These are phyloP conservation scores for Epinotia ramella DNA, from an alignment of 2,888 invertebrate species.

Conservation along the genomic window DNA sequence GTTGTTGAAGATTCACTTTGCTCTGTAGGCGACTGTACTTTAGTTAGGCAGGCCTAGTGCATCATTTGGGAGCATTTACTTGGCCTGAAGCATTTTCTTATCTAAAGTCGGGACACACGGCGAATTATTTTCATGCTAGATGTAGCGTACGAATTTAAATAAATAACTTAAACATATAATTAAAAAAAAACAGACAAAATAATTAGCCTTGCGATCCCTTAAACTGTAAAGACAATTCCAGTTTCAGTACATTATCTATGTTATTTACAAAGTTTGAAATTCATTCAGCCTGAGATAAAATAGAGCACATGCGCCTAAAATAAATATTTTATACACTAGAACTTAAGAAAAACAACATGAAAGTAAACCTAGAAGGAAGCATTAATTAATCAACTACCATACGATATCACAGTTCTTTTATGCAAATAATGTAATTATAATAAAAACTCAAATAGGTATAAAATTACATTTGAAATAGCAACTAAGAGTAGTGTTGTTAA, in stretches of 20 bases:
- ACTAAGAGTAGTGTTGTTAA: slow-evolving; percentile 6
- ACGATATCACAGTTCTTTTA: slow-evolving; percentile 85
- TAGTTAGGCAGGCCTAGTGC: neutral
- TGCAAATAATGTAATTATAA: slow-evolving; percentile 77
- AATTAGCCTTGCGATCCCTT: slow-evolving; percentile 18
- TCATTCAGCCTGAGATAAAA: slow-evolving; percentile 41
- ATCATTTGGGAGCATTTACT: neutral
- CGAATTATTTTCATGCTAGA: slow-evolving; percentile 20
- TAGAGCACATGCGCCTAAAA: slow-evolving; percentile 50
- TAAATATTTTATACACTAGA: slow-evolving; percentile 50
- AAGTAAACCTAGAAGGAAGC: slow-evolving; percentile 68
- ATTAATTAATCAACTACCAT: slow-evolving; percentile 79
- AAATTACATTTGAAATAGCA: slow-evolving; percentile 51
- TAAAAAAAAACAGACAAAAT: neutral
- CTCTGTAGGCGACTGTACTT: neutral
- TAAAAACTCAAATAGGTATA: slow-evolving; percentile 55
- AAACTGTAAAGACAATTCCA: slow-evolving; percentile 76
- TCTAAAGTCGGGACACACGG: slow-evolving; percentile 15
- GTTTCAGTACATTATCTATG: slow-evolving; percentile 64
- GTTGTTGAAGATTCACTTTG: neutral
- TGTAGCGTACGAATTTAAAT: slow-evolving; percentile 2
- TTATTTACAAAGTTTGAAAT: slow-evolving; percentile 66
- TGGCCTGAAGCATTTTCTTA: slow-evolving; percentile 15
- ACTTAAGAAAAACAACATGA: slow-evolving; percentile 54
- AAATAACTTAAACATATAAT: neutral